Conservation (phyloP, 2,797 vertebrate genomes). For the Scomberomorus guttatus region DNA sequence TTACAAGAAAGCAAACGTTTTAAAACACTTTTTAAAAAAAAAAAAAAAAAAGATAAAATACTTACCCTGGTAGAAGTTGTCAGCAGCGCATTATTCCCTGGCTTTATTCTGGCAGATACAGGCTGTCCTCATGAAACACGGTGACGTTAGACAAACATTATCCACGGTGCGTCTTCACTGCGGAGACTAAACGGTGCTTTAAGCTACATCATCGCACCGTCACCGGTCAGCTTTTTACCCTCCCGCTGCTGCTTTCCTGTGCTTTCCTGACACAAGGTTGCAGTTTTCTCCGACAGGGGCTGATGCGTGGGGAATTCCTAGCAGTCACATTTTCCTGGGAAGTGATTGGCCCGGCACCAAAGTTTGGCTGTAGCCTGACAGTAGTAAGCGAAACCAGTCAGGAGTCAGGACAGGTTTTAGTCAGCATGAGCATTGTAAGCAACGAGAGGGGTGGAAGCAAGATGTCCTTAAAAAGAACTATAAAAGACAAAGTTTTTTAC, state of each 20-base stretch:
- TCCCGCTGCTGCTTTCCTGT: constrained; percentile 55
- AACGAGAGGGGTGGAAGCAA: not conserved
- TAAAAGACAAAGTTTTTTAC: not conserved
- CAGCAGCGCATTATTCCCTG: constrained; percentile 39
- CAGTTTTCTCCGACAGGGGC: constrained; percentile 77
- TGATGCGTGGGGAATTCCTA: constrained; percentile 87
- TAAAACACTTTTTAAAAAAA: constrained; percentile 15
- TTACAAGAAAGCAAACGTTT: not conserved
- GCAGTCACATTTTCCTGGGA: constrained; percentile 88
- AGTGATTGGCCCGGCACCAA: constrained; percentile 75
- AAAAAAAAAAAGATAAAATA: constrained; percentile 10
- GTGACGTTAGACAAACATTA: constrained; percentile 35
- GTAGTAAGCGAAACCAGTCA: constrained; percentile 10
- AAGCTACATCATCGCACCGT: constrained; percentile 38
- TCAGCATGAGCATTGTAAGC: not conserved
- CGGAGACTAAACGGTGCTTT: constrained; percentile 23
- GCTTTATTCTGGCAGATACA: not conserved
- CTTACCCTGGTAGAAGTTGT: constrained; percentile 63
- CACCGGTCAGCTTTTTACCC: constrained; percentile 46
- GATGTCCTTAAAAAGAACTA: not conserved
- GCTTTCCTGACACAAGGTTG: constrained; percentile 78
- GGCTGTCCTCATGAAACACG: constrained; percentile 33
- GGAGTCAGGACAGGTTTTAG: not conserved
- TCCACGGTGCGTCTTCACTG: constrained; percentile 26
- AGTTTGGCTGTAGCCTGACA: constrained; percentile 49